Evolutionary conservation across 2,888 invertebrate genomes (phyloP).

Genomic region (Xanthorhoe designata): DNA sequence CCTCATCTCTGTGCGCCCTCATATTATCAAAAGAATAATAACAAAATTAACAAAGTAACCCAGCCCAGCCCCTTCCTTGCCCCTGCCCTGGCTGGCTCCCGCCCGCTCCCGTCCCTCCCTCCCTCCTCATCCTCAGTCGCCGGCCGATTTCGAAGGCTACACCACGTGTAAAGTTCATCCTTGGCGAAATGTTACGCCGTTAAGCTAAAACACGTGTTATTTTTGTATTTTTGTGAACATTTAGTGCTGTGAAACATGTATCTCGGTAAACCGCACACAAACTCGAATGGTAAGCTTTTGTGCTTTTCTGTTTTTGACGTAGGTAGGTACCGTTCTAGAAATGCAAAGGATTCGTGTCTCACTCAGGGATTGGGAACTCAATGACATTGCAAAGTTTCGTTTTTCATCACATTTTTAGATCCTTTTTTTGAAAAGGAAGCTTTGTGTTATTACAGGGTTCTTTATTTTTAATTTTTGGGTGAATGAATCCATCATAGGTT

Average conservation of each 20-base stretch:
- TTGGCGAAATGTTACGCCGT: conserved; percentile 25
- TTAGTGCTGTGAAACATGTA: conserved; percentile 55
- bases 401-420: background rate
- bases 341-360: background rate
- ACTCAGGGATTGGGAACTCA: background rate
- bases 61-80: too few relatives aligned
- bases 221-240: conserved; percentile 7
- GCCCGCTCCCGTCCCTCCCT: background rate
- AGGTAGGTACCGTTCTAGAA: background rate
- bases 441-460: background rate
- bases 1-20: too few relatives aligned
- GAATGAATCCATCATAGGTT: too few relatives aligned
- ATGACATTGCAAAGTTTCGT: background rate
- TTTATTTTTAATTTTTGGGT: background rate
- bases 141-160: conserved; percentile 3
- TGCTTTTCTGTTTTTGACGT: conserved; percentile 28
- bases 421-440: background rate
- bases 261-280: conserved; percentile 65
- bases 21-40: too few relatives aligned
- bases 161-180: conserved; percentile 10
- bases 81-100: too few relatives aligned
- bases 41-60: too few relatives aligned
- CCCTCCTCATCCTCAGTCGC: conserved; percentile 23
- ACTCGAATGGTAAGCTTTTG: conserved; percentile 74
- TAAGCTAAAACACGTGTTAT: conserved; percentile 14